phyloP scores from a whole-genome alignment of 1,140 invertebrate species.

The Cephus cinctus region DNA sequence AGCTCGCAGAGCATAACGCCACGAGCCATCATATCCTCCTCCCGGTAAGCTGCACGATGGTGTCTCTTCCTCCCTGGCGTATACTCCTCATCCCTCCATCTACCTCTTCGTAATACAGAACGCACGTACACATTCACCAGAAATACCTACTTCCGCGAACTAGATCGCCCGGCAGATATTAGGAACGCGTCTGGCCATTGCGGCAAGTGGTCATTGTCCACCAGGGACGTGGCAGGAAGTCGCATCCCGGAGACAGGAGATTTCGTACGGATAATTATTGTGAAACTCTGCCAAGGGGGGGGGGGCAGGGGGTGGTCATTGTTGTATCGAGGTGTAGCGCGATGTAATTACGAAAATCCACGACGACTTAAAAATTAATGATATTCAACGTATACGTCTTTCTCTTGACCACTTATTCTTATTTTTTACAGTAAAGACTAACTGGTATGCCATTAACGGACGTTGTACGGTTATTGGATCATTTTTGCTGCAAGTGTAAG shows the following conservation, averaged over 20 bases:
- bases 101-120: slow-evolving; percentile 16
- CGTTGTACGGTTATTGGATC: too few relatives aligned
- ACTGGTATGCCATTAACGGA: too few relatives aligned
- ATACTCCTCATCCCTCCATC: slow-evolving; percentile 9
- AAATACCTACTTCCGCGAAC: slow-evolving; percentile 38
- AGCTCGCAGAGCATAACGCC: slow-evolving; percentile 54
- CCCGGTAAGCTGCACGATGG: slow-evolving; percentile 38
- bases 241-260: slow-evolving; percentile 15
- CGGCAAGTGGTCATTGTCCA: slow-evolving; percentile 39
- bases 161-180: slow-evolving; percentile 44
- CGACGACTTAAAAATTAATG: slow-evolving; percentile 5
- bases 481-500: neutral
- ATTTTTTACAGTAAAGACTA: too few relatives aligned
- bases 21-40: slow-evolving; percentile 56
- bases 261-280: slow-evolving; percentile 29
- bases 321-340: slow-evolving; percentile 23
- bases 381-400: neutral
- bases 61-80: slow-evolving; percentile 8
- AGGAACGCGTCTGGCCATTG: slow-evolving; percentile 36
- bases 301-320: slow-evolving; percentile 11
- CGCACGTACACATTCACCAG: slow-evolving; percentile 20
- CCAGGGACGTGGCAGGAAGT: slow-evolving; percentile 28
- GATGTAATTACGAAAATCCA: slow-evolving; percentile 22
- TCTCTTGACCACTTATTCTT: too few relatives aligned
- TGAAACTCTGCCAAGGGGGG: slow-evolving; percentile 24